Conservation (phyloP, 2,797 vertebrate species). For the Echeneis naucrates region DNA sequence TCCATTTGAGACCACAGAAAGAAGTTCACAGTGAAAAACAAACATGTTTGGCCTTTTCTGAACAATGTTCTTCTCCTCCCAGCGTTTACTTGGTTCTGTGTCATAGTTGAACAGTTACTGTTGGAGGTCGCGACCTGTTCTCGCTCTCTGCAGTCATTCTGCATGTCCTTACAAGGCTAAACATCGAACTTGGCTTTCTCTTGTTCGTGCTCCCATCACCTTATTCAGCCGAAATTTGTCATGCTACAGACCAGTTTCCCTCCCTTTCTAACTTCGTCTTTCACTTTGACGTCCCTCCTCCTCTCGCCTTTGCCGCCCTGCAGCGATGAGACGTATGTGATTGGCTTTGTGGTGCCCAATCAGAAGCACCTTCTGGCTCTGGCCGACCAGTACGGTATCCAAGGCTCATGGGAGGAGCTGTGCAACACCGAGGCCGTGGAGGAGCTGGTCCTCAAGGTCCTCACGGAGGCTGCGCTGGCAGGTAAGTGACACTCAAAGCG, state of each 20-base stretch:
- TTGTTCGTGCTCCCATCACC: conserved; percentile 16
- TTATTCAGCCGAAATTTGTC: conserved; percentile 1
- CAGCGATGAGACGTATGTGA: conserved; percentile 95
- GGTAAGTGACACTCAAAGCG: conserved; percentile 76
- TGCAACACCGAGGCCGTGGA: conserved; percentile 91
- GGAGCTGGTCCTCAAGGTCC: conserved; percentile 90
- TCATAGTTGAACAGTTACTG: not conserved
- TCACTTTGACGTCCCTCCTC: not conserved
- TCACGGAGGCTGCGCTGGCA: conserved; percentile 88
- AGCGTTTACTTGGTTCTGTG: conserved; percentile 28
- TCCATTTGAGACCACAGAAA: not conserved
- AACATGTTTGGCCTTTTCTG: not conserved
- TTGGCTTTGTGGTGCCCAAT: conserved; percentile 97
- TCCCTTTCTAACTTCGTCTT: conserved; percentile 1
- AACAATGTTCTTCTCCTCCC: not conserved
- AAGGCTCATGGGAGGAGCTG: conserved; percentile 90
- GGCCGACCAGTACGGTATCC: conserved; percentile 86
- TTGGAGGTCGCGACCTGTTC: conserved; percentile 17
- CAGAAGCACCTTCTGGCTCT: conserved; percentile 91
- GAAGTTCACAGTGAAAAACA: too few species aligned
- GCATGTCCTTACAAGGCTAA: conserved; percentile 44
- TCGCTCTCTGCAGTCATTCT: conserved; percentile 21
- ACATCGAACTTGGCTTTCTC: conserved; percentile 8
- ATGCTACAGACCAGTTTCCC: not conserved
- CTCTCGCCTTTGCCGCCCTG: conserved; percentile 5